Evolutionary conservation across 2,113 vertebrate species (phyloP).

Genomic region (Tragelaphus scriptus): DNA sequence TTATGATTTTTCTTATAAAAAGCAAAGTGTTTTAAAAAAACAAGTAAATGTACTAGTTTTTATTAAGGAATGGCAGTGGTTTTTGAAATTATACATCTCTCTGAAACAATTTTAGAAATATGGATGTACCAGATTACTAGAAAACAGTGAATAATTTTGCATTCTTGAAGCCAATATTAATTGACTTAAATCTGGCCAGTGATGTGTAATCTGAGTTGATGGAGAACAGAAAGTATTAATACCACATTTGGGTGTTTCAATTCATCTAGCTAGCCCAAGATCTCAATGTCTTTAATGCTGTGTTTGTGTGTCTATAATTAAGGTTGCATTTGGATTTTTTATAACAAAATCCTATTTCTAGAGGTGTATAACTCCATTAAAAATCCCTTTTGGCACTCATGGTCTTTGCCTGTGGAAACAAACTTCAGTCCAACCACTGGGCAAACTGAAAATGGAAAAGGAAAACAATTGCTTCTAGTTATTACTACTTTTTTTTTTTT

Average conservation of each 20-base stretch:
- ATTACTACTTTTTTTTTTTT: neutral
- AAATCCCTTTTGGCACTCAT: neutral
- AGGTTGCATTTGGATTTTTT: constrained; percentile 67
- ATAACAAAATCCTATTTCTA: constrained; percentile 63
- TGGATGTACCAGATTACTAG: constrained; percentile 59
- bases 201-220: constrained; percentile 65
- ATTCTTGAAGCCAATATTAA: constrained; percentile 70
- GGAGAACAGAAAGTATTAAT: constrained; percentile 65
- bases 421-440: neutral
- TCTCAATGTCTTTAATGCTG: constrained; percentile 56
- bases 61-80: constrained; percentile 18
- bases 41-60: neutral
- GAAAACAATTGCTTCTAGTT: constrained; percentile 18
- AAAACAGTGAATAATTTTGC: constrained; percentile 67
- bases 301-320: constrained; percentile 68
- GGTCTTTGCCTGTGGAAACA: neutral
- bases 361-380: neutral
- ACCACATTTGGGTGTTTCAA: constrained; percentile 53
- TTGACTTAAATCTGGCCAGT: constrained; percentile 68
- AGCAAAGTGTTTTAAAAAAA: neutral
- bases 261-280: constrained; percentile 64
- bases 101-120: constrained; percentile 39
- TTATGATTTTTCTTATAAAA: constrained; percentile 21
- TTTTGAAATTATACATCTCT: neutral
- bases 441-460: neutral